Percentiles rank a stretch among this genome's conserved stretches.
Conservation (phyloP, 2,113 vertebrate genomes). For the Rynchops niger region DNA sequence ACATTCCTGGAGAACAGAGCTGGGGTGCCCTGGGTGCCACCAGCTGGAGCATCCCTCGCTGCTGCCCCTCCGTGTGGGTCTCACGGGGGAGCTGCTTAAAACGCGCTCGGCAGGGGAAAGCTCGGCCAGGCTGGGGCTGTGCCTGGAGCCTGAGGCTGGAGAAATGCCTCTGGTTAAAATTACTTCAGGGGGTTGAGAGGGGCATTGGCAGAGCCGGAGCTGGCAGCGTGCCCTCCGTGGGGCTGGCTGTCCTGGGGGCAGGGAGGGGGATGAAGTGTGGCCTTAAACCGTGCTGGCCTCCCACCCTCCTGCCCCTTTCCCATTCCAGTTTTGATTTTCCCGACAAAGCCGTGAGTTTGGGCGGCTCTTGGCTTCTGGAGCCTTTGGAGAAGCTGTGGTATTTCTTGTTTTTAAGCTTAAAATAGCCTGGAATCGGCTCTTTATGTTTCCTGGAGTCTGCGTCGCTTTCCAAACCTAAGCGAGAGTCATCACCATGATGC, state of each 20-base stretch:
- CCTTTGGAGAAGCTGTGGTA: neutral
- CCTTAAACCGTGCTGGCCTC: neutral
- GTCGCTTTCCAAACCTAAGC: neutral
- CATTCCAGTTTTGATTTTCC: neutral
- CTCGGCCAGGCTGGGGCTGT: neutral
- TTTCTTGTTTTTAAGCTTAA: constrained; percentile 15
- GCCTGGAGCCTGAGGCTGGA: neutral
- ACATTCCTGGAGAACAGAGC: neutral
- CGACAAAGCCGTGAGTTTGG: neutral
- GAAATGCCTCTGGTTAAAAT: neutral
- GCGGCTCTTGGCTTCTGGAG: neutral
- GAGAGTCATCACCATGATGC: neutral
- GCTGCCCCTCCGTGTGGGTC: neutral
- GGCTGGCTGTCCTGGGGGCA: neutral
- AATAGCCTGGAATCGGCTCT: neutral
- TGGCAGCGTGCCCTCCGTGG: fast-evolving
- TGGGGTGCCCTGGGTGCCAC: neutral
- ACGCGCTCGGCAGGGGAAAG: neutral
- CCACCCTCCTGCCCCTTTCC: neutral
- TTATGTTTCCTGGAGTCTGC: neutral
- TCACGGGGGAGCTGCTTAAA: neutral
- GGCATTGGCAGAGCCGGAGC: neutral
- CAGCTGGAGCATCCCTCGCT: neutral
- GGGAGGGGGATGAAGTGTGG: fast-evolving
- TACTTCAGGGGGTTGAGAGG: neutral